These are phyloP conservation scores for Odontamblyopus lacepedii DNA, from an alignment of 2,797 vertebrate genomes.

Conservation along the genomic window DNA sequence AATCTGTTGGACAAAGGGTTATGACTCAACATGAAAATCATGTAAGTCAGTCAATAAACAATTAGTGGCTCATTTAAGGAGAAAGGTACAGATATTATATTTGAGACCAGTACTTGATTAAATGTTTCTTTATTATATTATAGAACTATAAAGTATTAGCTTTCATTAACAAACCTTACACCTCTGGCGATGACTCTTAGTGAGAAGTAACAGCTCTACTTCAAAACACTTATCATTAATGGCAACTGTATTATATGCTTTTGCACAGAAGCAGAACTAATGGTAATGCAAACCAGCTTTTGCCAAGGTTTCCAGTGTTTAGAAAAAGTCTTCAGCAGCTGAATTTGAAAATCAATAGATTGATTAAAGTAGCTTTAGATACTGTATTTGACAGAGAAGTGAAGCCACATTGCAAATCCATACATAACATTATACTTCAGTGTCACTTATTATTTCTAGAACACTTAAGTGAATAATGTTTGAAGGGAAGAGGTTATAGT, in stretches of 20 bases:
- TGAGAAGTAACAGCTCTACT: background rate
- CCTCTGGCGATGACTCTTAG: background rate
- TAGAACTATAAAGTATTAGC: background rate
- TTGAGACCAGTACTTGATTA: background rate
- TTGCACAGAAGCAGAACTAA: background rate
- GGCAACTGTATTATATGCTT: background rate
- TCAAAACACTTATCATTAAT: background rate
- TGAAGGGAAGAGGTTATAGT: background rate
- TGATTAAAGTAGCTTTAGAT: background rate
- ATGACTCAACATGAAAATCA: too few species aligned
- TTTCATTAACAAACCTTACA: background rate
- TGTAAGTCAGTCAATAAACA: background rate
- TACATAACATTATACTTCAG: background rate
- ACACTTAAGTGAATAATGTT: background rate
- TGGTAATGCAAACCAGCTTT: background rate
- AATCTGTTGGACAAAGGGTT: too few species aligned
- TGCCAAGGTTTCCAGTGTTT: background rate
- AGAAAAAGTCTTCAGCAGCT: background rate
- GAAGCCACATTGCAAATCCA: background rate
- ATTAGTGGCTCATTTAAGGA: background rate
- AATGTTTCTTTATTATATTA: background rate
- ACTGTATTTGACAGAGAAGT: background rate
- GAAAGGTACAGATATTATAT: background rate
- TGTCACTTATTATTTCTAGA: background rate
- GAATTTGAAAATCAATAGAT: background rate